These are phyloP conservation scores for Onthophagus taurus DNA, from an alignment of 1,140 invertebrate species.

Conservation along the genomic window DNA sequence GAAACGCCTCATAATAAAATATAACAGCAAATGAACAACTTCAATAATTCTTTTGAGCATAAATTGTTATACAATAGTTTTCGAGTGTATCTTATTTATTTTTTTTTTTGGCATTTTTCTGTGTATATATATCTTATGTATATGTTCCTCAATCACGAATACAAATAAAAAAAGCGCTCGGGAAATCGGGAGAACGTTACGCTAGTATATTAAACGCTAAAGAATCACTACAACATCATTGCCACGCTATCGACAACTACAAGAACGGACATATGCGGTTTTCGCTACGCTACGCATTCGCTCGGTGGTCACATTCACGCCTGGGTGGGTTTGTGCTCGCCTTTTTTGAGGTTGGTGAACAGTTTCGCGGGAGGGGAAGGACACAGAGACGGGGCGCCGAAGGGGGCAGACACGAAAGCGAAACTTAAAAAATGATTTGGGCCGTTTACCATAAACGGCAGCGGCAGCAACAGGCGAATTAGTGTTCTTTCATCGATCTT, in stretches of 20 bases:
- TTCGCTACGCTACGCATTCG: slow-evolving; percentile 23
- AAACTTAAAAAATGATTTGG: too few relatives aligned
- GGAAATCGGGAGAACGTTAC: slow-evolving; percentile 23
- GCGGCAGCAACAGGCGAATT: slow-evolving; percentile 11
- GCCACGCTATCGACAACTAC: slow-evolving; percentile 25
- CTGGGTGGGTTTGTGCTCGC: too few relatives aligned
- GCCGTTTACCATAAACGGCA: slow-evolving; percentile 13
- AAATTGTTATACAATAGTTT: slow-evolving; percentile 19
- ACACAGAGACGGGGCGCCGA: neutral
- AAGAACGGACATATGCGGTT: slow-evolving; percentile 24
- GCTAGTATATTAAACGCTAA: slow-evolving; percentile 17
- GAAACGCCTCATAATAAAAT: slow-evolving; percentile 19
- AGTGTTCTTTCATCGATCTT: neutral
- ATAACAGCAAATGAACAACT: slow-evolving; percentile 17
- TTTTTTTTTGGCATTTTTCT: slow-evolving; percentile 3
- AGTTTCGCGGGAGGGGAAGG: too few relatives aligned
- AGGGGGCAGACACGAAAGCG: neutral
- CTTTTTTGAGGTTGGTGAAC: too few relatives aligned
- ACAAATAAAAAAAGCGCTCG: slow-evolving; percentile 24
- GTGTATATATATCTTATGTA: slow-evolving; percentile 5
- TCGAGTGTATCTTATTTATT: neutral
- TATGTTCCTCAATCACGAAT: slow-evolving; percentile 12
- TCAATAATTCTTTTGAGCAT: slow-evolving; percentile 20
- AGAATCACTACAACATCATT: slow-evolving; percentile 22
- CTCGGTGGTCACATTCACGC: slow-evolving; percentile 4